These are phyloP conservation scores for Tinea pellionella DNA, from an alignment of 2,888 invertebrate species.

Conservation along the genomic window DNA sequence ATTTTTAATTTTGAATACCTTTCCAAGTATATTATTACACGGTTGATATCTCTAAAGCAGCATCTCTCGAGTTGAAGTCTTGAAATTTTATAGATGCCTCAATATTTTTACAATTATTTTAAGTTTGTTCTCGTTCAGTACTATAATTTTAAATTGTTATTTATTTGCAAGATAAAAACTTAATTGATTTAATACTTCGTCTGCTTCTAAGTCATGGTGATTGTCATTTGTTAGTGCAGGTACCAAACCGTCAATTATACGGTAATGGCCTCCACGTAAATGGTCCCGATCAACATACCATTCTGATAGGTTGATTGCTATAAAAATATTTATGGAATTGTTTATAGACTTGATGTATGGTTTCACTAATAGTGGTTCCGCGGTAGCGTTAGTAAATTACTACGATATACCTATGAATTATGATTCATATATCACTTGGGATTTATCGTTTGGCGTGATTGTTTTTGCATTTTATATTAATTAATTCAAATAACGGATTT, in stretches of 20 bases:
- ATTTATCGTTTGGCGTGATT: not conserved
- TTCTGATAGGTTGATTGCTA: slow-evolving; percentile 54
- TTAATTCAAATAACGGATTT: not conserved
- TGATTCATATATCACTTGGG: slow-evolving; percentile 2
- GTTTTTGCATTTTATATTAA: slow-evolving; percentile 1
- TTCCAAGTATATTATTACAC: slow-evolving; percentile 8
- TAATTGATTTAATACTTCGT: not conserved
- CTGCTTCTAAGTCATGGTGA: not conserved
- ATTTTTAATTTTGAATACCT: slow-evolving; percentile 6
- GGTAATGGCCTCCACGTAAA: slow-evolving; percentile 32
- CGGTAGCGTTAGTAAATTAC: slow-evolving; percentile 7
- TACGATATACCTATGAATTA: not conserved
- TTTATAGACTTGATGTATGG: slow-evolving; percentile 17
- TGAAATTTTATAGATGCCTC: not conserved
- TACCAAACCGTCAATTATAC: slow-evolving; percentile 40
- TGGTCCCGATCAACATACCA: slow-evolving; percentile 38
- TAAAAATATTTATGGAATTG: slow-evolving; percentile 52
- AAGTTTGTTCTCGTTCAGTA: not conserved
- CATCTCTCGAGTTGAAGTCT: slow-evolving; percentile 2
- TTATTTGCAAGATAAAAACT: not conserved
- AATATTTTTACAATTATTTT: not conserved
- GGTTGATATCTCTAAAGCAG: slow-evolving; percentile 4
- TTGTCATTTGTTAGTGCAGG: slow-evolving; percentile 4
- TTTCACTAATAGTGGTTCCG: slow-evolving; percentile 11
- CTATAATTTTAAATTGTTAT: not conserved